These are phyloP conservation scores for Mallotus villosus DNA, from an alignment of 2,797 vertebrate genomes.

Conservation along the genomic window DNA sequence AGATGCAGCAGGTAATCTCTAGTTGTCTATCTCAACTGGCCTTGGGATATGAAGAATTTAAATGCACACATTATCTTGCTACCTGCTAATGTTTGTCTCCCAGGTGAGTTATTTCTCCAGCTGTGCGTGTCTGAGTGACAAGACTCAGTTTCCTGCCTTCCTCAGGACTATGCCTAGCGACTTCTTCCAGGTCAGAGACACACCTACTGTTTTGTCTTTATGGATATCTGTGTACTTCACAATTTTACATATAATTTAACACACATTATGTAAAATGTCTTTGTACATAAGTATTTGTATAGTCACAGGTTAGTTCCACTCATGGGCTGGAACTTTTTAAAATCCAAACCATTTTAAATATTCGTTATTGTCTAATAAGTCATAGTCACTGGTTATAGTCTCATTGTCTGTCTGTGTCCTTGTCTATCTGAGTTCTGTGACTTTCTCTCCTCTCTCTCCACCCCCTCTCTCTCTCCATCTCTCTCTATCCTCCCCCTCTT, in stretches of 20 bases:
- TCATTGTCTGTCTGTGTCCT: background rate
- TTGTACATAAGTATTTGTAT: too few relatives aligned
- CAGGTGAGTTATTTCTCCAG: conserved; percentile 83
- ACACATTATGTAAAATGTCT: too few relatives aligned
- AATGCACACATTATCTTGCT: background rate
- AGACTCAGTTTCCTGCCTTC: conserved; percentile 76
- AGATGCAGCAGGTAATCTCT: too few relatives aligned
- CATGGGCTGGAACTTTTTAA: background rate
- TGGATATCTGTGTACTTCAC: too few relatives aligned
- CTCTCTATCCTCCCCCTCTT: too few relatives aligned
- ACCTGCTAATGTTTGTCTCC: background rate
- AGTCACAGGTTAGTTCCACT: too few relatives aligned
- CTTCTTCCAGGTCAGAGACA: conserved; percentile 71
- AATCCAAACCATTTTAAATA: too few relatives aligned
- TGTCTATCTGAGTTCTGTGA: background rate
- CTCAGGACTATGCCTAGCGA: conserved; percentile 82
- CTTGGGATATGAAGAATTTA: too few relatives aligned
- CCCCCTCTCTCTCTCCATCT: background rate
- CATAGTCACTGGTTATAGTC: background rate
- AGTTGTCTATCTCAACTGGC: background rate
- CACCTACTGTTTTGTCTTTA: background rate
- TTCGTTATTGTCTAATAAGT: background rate
- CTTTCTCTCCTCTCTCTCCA: background rate
- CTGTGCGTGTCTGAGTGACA: conserved; percentile 81
- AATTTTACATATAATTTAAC: too few relatives aligned